phyloP scores from a whole-genome alignment of 2,888 invertebrate genomes.

The Drosophila neotestacea region DNA sequence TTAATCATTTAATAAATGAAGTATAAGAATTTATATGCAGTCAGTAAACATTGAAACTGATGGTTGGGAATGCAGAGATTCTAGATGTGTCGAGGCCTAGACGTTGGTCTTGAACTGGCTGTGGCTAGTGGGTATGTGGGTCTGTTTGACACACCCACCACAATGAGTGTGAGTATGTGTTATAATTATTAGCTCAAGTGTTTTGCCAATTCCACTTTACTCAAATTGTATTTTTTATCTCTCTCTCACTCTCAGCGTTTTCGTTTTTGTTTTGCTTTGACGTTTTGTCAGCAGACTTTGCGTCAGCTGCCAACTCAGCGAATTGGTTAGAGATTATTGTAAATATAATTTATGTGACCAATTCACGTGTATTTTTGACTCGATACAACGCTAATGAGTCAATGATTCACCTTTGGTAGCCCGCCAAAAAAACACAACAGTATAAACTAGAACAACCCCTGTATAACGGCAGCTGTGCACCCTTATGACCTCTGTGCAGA shows the following conservation, averaged over 20 bases:
- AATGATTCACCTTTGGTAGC: constrained; percentile 18
- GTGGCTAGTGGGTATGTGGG: background rate
- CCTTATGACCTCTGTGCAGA: background rate
- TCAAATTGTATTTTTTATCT: background rate
- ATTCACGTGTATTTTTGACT: constrained; percentile 25
- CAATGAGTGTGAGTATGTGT: background rate
- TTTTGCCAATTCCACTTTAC: constrained; percentile 10
- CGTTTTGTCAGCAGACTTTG: constrained; percentile 25
- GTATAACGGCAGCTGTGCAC: constrained; percentile 34
- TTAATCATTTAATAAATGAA: constrained; percentile 11
- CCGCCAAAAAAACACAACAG: constrained; percentile 36
- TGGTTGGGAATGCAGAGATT: background rate
- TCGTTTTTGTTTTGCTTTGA: constrained; percentile 40
- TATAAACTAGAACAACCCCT: constrained; percentile 37
- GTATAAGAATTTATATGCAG: background rate
- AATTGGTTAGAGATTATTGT: constrained; percentile 3
- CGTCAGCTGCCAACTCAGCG: constrained; percentile 55
- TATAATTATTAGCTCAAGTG: constrained; percentile 21
- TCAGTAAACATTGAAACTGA: background rate
- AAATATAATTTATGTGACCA: background rate
- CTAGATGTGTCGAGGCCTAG: background rate
- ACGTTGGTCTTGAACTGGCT: too few species aligned
- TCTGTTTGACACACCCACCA: constrained; percentile 37
- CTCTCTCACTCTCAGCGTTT: constrained; percentile 6
- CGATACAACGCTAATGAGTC: constrained; percentile 2